These are phyloP conservation scores for Pangasianodon gigas DNA, from an alignment of 2,113 vertebrate genomes.

Conservation along the genomic window DNA sequence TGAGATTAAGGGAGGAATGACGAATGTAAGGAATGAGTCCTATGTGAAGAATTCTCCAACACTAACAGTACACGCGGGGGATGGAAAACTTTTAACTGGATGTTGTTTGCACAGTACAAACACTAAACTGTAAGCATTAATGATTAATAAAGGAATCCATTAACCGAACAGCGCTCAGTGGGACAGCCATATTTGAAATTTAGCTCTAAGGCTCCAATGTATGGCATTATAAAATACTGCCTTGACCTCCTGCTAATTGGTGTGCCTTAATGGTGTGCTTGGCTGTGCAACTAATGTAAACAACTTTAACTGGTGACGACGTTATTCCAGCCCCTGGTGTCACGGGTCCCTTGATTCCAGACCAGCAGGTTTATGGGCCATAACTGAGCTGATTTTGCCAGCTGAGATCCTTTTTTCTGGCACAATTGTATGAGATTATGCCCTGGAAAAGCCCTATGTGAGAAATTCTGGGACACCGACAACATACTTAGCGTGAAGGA, in stretches of 20 bases:
- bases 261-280: not conserved
- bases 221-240: not conserved
- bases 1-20: not conserved
- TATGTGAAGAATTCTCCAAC: not conserved
- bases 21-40: not conserved
- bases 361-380: slow-evolving; percentile 11
- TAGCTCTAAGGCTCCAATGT: not conserved
- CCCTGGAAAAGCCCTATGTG: not conserved
- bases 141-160: slow-evolving; percentile 31
- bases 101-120: not conserved
- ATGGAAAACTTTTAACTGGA: slow-evolving; percentile 1
- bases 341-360: not conserved
- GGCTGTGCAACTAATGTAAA: slow-evolving; percentile 8
- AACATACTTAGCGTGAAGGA: not conserved
- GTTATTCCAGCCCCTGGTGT: not conserved
- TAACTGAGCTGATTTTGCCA: slow-evolving; percentile 23
- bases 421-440: not conserved
- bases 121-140: slow-evolving; percentile 20
- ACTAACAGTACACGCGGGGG: not conserved
- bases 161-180: not conserved
- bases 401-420: slow-evolving; percentile 3
- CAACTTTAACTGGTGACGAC: not conserved
- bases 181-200: not conserved
- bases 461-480: not conserved
- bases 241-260: slow-evolving; percentile 15